Percentiles rank a stretch among this genome's conserved stretches.
Evolutionary conservation across 92 coral and sea anemone genomes (phyloP).

Genomic region (Zoanthus sociatus): DNA sequence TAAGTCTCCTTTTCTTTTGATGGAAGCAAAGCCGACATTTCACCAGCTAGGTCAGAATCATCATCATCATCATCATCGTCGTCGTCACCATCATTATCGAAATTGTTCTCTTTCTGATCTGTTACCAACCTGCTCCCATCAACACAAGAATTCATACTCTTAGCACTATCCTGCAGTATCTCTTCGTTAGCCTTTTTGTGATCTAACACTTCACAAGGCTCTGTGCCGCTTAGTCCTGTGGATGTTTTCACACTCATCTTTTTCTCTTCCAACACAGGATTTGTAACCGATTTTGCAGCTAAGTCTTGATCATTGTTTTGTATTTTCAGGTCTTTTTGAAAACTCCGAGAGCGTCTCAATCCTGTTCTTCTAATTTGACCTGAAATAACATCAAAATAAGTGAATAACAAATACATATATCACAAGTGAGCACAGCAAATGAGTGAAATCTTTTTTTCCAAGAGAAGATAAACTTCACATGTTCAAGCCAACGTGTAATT

Average conservation of each 20-base stretch:
- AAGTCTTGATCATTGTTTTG: constrained; percentile 1
- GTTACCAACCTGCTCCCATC: neutral
- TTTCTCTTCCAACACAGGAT: neutral
- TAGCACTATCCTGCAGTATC: neutral
- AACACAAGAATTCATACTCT: neutral
- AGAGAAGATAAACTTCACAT: too few species aligned
- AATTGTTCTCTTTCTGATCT: neutral
- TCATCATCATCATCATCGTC: constrained; percentile 16
- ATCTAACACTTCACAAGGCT: neutral
- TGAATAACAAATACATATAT: neutral
- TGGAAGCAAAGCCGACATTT: constrained; percentile 40
- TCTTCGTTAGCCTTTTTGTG: neutral
- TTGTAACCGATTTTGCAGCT: neutral
- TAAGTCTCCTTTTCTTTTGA: neutral
- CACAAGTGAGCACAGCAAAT: too few species aligned
- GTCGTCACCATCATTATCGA: neutral
- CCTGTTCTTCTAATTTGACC: constrained; percentile 50
- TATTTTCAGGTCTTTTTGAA: constrained; percentile 46
- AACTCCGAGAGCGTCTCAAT: constrained; percentile 70
- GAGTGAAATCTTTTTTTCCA: too few species aligned
- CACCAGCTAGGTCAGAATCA: constrained; percentile 1
- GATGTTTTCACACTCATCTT: neutral
- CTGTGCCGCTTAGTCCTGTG: neutral
- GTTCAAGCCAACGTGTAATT: too few species aligned
- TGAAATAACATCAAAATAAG: neutral